A percentile compares a stretch with the other conserved stretches of the same genome.
Conservation (phyloP, 1,140 invertebrate genomes). For the Brachionus rubens region DNA sequence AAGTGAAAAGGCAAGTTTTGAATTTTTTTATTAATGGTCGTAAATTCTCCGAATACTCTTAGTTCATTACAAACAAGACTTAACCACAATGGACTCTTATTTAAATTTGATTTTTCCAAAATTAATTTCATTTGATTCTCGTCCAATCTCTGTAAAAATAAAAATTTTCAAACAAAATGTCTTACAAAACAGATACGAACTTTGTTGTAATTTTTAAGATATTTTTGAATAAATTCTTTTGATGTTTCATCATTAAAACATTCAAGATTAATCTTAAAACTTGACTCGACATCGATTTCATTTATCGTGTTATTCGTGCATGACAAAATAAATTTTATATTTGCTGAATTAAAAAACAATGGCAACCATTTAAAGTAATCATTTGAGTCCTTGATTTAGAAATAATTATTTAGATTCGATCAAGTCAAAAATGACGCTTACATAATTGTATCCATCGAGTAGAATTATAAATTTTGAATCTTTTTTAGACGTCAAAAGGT, state of each 20-base stretch:
- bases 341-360: background rate
- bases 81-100: constrained; percentile 56
- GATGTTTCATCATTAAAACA: background rate
- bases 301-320: background rate
- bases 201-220: constrained; percentile 37
- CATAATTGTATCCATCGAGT: background rate
- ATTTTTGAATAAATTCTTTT: constrained; percentile 28
- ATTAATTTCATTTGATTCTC: constrained; percentile 51
- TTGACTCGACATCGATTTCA: background rate
- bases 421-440: background rate
- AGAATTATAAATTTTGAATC: background rate
- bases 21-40: constrained; percentile 52
- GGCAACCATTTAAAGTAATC: background rate
- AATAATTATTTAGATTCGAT: too few species aligned
- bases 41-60: constrained; percentile 57
- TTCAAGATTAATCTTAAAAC: background rate
- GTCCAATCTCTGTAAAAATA: constrained; percentile 52
- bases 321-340: background rate
- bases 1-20: constrained; percentile 51
- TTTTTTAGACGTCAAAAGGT: background rate
- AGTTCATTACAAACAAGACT: constrained; percentile 55
- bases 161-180: background rate
- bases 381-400: background rate
- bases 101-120: constrained; percentile 49
- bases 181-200: background rate